Conservation (phyloP, 2,888 invertebrate genomes). For the Sympetrum striolatum region DNA sequence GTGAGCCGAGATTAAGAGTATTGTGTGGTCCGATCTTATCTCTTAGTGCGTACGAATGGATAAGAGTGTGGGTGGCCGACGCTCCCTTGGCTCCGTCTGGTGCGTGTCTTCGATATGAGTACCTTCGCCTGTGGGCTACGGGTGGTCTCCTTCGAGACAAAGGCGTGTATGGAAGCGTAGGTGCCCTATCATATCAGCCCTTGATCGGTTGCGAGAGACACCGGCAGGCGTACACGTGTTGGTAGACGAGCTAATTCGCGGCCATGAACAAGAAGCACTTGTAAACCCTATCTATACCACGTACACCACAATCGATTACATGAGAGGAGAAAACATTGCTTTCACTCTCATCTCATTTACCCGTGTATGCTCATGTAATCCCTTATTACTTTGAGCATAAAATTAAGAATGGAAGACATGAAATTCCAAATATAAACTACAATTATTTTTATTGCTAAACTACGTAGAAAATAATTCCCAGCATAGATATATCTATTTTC, state of each 20-base stretch:
- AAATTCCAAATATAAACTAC: no score
- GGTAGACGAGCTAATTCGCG: neutral
- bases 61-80: neutral
- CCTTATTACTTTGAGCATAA: no score
- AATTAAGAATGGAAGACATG: no score
- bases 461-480: no score
- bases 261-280: neutral
- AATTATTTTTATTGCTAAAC: no score
- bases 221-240: neutral
- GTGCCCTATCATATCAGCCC: neutral
- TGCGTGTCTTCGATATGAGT: neutral
- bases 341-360: no score
- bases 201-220: neutral
- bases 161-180: neutral
- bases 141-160: neutral
- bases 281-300: no score
- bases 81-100: neutral
- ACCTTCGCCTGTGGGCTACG: neutral
- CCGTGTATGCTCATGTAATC: no score
- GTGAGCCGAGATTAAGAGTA: neutral
- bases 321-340: no score
- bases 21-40: neutral
- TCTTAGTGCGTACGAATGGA: neutral
- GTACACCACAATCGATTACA: no score
- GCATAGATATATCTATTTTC: no score